Percentiles rank a stretch among this genome's conserved stretches.
These are phyloP conservation scores for Hermaeophaga mercurialis DNA, from an alignment of 2,888 invertebrate species.

Conservation along the genomic window DNA sequence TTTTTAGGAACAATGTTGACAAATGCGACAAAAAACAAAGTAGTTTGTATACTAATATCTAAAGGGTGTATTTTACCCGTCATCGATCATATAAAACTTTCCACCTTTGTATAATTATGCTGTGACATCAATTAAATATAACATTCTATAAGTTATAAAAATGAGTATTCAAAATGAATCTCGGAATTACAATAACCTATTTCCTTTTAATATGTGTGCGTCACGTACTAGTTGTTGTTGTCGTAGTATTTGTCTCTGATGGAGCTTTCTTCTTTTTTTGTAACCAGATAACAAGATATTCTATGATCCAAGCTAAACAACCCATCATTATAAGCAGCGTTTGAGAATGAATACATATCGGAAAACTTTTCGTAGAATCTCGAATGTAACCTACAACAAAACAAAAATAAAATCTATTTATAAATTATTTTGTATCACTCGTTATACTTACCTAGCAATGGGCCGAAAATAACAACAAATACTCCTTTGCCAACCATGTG, in stretches of 20 bases:
- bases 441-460: conserved; percentile 66
- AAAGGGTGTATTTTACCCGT: no score
- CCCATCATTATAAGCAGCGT: conserved; percentile 72
- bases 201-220: conserved; percentile 33
- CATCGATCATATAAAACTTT: no score
- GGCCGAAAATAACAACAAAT: conserved; percentile 72
- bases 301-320: conserved; percentile 71
- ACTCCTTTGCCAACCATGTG: conserved; percentile 79
- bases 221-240: conserved; percentile 30
- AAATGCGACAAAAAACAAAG: no score
- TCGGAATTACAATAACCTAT: no score
- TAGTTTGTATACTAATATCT: no score
- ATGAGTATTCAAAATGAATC: no score
- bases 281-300: conserved; percentile 59
- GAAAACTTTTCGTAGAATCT: conserved; percentile 70
- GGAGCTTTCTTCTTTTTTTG: conserved; percentile 51
- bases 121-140: no score
- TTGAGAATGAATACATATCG: conserved; percentile 74
- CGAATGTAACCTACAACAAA: conserved; percentile 68
- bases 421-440: not conserved
- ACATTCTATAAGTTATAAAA: no score
- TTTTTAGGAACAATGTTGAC: no score
- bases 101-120: no score
- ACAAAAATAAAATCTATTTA: conserved; percentile 9
- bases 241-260: conserved; percentile 50